phyloP scores from a whole-genome alignment of 2,888 invertebrate genomes.

The Ferrisia virgata region DNA sequence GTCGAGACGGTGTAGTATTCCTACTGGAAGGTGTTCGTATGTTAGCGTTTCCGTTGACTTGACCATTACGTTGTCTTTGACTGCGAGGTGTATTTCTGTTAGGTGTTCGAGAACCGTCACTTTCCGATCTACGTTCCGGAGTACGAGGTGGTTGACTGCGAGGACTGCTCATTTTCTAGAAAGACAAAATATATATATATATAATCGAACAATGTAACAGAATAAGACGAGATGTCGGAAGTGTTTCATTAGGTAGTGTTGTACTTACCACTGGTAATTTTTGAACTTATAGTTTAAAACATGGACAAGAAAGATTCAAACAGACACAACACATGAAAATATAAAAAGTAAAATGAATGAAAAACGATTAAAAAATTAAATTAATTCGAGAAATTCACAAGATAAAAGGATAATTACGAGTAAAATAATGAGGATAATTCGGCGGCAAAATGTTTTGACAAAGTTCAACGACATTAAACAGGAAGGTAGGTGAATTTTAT shows the following conservation, averaged over 20 bases:
- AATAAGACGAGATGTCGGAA: background rate
- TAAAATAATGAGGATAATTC: background rate
- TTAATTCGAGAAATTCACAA: background rate
- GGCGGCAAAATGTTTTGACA: background rate
- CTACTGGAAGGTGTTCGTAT: slow-evolving; percentile 37
- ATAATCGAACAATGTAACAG: background rate
- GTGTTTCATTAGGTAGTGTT: background rate
- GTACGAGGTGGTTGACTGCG: background rate
- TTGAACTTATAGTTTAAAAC: background rate
- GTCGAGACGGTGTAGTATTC: slow-evolving; percentile 33
- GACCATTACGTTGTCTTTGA: background rate
- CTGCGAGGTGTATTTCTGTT: background rate
- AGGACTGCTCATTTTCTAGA: slow-evolving; percentile 40
- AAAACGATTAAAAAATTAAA: background rate
- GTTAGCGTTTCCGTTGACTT: background rate
- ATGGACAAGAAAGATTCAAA: background rate
- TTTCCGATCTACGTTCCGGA: slow-evolving; percentile 6
- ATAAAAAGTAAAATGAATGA: background rate
- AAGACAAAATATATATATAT: background rate
- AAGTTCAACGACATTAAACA: background rate
- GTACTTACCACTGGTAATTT: background rate
- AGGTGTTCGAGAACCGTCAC: background rate
- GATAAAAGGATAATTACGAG: background rate
- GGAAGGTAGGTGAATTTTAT: background rate
- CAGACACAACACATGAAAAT: background rate